Conservation (phyloP, 1,140 invertebrate genomes). For the Bicyclus anynana region DNA sequence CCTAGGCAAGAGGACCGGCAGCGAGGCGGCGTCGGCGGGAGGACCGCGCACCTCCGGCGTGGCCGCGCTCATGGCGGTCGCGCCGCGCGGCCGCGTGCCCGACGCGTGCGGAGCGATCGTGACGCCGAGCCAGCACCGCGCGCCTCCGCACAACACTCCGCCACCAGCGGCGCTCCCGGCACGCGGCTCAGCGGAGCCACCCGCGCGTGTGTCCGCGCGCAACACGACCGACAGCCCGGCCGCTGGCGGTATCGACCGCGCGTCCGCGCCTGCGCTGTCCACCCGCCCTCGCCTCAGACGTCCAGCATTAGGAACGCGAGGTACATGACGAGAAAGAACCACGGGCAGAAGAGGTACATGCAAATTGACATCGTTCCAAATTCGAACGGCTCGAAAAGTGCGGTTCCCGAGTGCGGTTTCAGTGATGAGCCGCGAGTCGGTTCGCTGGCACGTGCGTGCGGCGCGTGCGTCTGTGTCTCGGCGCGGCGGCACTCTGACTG, state of each 20-base stretch:
- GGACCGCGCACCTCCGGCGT: slow-evolving; percentile 66
- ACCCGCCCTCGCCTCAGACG: slow-evolving; percentile 52
- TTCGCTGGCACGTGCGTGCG: slow-evolving; percentile 50
- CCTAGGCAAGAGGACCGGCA: slow-evolving; percentile 67
- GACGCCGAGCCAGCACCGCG: slow-evolving; percentile 45
- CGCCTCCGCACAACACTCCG: slow-evolving; percentile 50
- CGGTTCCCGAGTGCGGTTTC: slow-evolving; percentile 32
- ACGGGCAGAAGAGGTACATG: slow-evolving; percentile 75
- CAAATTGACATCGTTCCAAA: slow-evolving; percentile 67
- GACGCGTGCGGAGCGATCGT: slow-evolving; percentile 69
- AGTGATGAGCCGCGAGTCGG: slow-evolving; percentile 42
- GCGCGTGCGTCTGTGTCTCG: slow-evolving; percentile 67
- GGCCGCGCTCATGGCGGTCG: slow-evolving; percentile 72
- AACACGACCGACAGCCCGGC: slow-evolving; percentile 27
- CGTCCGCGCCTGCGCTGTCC: slow-evolving; percentile 16
- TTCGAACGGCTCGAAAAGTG: slow-evolving; percentile 23
- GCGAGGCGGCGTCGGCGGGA: slow-evolving; percentile 51
- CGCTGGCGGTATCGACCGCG: slow-evolving; percentile 33
- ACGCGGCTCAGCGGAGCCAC: slow-evolving; percentile 56
- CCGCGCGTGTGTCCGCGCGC: slow-evolving; percentile 43
- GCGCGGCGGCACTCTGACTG: slow-evolving; percentile 75
- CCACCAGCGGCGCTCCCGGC: slow-evolving; percentile 58
- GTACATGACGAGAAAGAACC: slow-evolving; percentile 75
- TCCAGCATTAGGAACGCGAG: slow-evolving; percentile 74
- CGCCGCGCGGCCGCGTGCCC: slow-evolving; percentile 64